Evolutionary conservation across 2,888 invertebrate genomes (phyloP), one percentile per base, ranked within the genome.

Genomic region (Slavum lentiscoides): DNA sequence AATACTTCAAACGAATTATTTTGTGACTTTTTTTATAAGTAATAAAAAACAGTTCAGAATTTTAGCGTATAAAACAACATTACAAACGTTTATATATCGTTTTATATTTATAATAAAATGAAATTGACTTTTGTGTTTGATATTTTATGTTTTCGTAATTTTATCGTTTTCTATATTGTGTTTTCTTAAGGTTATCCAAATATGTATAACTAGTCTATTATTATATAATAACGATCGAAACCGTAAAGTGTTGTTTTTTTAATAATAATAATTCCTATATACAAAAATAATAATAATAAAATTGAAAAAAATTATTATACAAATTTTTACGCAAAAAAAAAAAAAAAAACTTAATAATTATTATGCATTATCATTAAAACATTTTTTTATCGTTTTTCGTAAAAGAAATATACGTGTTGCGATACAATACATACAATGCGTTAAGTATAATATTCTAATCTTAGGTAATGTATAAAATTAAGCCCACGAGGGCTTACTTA

Each of bases 61-160:
- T 49, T 49, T 13, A 49, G 15, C 9, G 13, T 13, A 49, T 13
- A 49, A 49, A 49, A 49, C 19, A 55, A 55, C 6, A 55, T 55
- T 15, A 13, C 55, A 55, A 55, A 17, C 55, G 55, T 55, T 19
- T 19, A 55, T 55, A 55, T 55, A 19, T 19, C 8, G 19, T 55
- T 55, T 55, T 55, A 55, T 49, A 43, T 39, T 0, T 67, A 43
- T 13, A n/a, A 13, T 43, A 67, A 43, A 64, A 64, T 64, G 15
- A 64, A 64, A 67, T 43, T 67, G 43, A 21, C 13, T n/a, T 66
- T 66, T 66, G 30, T 66, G 43, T 66, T 66, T 39, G 9, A 43
- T 39, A 66, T n/a, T 11, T 66, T 55, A 17, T 66, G 15, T 61
- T 61, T 61, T 61, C 23, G 9, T 61, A 23, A 11, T 64, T 64